Evolutionary conservation across 2,888 invertebrate genomes (phyloP).

Genomic region (Pristionchus arcanus): DNA sequence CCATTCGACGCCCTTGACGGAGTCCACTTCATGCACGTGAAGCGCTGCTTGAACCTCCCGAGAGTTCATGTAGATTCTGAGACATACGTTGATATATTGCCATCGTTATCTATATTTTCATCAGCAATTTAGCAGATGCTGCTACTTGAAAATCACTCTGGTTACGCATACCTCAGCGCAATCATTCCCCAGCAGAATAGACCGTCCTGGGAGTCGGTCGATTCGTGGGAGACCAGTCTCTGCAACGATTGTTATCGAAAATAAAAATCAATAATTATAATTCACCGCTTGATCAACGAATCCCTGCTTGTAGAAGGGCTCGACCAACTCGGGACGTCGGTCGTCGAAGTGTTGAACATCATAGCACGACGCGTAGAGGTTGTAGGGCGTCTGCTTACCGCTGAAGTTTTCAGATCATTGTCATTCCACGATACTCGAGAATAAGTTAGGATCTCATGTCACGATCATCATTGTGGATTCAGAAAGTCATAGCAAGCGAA

Average conservation of each 20-base stretch:
- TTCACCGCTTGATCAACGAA: slow-evolving; percentile 44
- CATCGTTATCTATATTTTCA: no score
- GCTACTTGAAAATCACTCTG: no score
- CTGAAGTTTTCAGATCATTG: background rate
- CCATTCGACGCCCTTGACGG: background rate
- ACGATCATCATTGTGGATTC: no score
- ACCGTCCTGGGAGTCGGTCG: slow-evolving; percentile 57
- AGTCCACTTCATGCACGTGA: background rate
- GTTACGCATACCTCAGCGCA: background rate
- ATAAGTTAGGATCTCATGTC: no score
- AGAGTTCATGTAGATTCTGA: slow-evolving; percentile 35
- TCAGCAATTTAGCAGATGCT: no score
- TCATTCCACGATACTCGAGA: no score
- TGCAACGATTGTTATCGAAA: background rate
- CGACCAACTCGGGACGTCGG: slow-evolving; percentile 17
- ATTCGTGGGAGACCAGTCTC: slow-evolving; percentile 52
- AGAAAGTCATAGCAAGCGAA: no score
- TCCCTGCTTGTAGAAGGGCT: slow-evolving; percentile 37
- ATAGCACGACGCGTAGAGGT: slow-evolving; percentile 67
- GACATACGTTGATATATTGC: background rate
- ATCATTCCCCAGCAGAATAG: slow-evolving; percentile 60
- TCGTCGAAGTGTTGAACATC: slow-evolving; percentile 3
- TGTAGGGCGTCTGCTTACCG: slow-evolving; percentile 59
- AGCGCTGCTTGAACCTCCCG: slow-evolving; percentile 44
- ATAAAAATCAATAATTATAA: no score